phyloP scores from a whole-genome alignment of 2,888 invertebrate species.

The Oxyscelio sp. region DNA sequence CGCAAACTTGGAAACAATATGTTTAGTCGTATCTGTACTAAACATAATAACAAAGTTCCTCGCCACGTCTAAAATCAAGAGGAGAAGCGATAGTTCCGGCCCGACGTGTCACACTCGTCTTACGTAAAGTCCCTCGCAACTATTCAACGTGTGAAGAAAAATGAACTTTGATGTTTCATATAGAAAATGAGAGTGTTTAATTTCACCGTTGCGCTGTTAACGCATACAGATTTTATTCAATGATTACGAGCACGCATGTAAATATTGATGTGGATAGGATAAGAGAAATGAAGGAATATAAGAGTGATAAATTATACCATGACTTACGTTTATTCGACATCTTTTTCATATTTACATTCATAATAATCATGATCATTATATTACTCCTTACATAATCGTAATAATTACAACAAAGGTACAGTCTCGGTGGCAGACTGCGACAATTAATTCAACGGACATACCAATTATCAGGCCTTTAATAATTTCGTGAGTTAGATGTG shows the following conservation, averaged over 20 bases:
- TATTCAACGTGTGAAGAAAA: background rate
- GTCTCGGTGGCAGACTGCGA: slow-evolving; percentile 58
- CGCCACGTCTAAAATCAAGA: slow-evolving; percentile 16
- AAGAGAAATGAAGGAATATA: slow-evolving; percentile 56
- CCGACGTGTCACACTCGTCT: slow-evolving; percentile 22
- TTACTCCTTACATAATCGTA: slow-evolving; percentile 84
- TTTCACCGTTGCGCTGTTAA: slow-evolving; percentile 13
- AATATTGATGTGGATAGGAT: slow-evolving; percentile 66
- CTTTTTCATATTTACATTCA: slow-evolving; percentile 86
- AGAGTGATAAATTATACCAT: slow-evolving; percentile 75
- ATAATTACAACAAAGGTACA: slow-evolving; percentile 86
- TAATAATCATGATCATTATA: slow-evolving; percentile 82
- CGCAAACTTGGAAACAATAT: slow-evolving; percentile 77
- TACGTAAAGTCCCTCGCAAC: slow-evolving; percentile 15
- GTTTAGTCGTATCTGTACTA: slow-evolving; percentile 54
- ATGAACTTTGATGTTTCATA: slow-evolving; percentile 12
- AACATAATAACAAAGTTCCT: slow-evolving; percentile 54
- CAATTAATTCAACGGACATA: slow-evolving; percentile 74
- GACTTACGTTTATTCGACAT: slow-evolving; percentile 87
- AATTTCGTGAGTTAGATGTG: slow-evolving; percentile 64
- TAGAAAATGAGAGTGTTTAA: slow-evolving; percentile 3
- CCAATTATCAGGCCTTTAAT: slow-evolving; percentile 75
- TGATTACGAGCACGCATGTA: slow-evolving; percentile 53
- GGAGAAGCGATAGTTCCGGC: slow-evolving; percentile 19
- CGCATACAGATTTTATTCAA: slow-evolving; percentile 25